Base-by-base conservation (phyloP, 2,888 invertebrate genomes). In the Melitaea athalia region DNA sequence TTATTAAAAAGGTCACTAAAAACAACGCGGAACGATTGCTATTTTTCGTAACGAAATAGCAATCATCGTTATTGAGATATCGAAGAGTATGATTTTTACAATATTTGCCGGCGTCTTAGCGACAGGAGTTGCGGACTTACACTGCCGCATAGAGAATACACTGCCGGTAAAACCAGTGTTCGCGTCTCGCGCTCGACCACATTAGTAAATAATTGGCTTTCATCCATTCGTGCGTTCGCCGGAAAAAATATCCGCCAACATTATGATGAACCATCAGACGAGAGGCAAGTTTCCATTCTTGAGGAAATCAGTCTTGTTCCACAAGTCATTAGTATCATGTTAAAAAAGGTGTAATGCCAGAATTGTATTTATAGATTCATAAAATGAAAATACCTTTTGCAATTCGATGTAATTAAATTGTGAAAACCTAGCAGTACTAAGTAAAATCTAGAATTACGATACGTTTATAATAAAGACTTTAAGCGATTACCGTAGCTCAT, bases 201-300 rank as follows among this genome's bases (percentile, higher is more conserved):
- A 65, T 78, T 77, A 75, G 74, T 78, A 78, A 81, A 80, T 85
- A 86, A 85, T 84, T 81, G 83, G 79, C 84, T 85, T 85, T 86
- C 87, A 85, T 85, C 80, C 78, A 78, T 74, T 81, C 55, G 80
- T n/a, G n/a, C n/a, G n/a, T n/a, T n/a, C n/a, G n/a, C n/a, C 79
- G 77, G 78, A 78, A 80, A 81, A 84, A 81, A 84, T 81, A 78
- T 79, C 72, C 79, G 78, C 71, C 72, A 80, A 83, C 83, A 84
- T 83, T 81, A 76, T 78, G 79, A 85, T 78, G 85, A 85, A 85
- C 52, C 59, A n/a, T 61, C 53, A 55, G 53, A 55, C 79, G 72
- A 72, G 74, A 63, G 60, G 62, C 68, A 68, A 67, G 66, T 70
- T 72, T 74, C 64, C 59, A 69, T 63, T 53, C 68, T 55, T 38